phyloP scores from a whole-genome alignment of 2,797 vertebrate species.

The Syndactyla subalaris region DNA sequence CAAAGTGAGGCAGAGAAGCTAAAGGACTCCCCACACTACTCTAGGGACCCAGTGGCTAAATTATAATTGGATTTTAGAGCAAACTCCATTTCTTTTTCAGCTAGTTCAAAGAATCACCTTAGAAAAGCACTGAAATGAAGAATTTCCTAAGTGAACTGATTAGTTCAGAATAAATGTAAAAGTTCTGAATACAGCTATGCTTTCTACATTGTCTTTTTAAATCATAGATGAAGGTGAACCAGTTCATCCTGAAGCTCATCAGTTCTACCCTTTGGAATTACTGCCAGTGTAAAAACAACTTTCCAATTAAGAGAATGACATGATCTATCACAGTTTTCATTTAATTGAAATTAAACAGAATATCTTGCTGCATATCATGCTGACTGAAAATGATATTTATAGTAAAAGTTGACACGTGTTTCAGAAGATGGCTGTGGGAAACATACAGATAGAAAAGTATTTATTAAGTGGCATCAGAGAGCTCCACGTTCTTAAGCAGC shows the following conservation, averaged over 20 bases:
- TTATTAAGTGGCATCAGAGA: not conserved
- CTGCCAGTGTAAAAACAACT: not conserved
- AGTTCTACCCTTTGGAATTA: conserved; percentile 20
- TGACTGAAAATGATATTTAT: conserved; percentile 47
- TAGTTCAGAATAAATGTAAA: not conserved
- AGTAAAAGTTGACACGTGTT: not conserved
- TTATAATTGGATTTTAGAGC: not conserved
- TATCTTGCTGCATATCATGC: conserved; percentile 18
- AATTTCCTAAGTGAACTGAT: not conserved
- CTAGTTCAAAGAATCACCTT: not conserved
- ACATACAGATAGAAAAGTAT: not conserved
- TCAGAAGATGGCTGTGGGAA: not conserved
- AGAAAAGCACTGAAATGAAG: not conserved
- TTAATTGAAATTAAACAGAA: conserved; percentile 51
- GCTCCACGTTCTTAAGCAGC: not conserved
- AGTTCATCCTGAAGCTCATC: conserved; percentile 17
- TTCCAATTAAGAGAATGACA: conserved; percentile 41
- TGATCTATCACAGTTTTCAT: conserved; percentile 52
- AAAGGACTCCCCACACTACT: not conserved
- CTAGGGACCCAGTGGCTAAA: not conserved
- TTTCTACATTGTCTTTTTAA: conserved; percentile 1
- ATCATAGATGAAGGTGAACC: conserved; percentile 29
- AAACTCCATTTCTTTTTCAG: not conserved
- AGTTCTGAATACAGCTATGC: not conserved
- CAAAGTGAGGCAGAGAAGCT: not conserved